A percentile compares a stretch with the other conserved stretches of the same genome.
Evolutionary conservation across 2,113 vertebrate genomes (phyloP).

Genomic region (Bostrychus sinensis): DNA sequence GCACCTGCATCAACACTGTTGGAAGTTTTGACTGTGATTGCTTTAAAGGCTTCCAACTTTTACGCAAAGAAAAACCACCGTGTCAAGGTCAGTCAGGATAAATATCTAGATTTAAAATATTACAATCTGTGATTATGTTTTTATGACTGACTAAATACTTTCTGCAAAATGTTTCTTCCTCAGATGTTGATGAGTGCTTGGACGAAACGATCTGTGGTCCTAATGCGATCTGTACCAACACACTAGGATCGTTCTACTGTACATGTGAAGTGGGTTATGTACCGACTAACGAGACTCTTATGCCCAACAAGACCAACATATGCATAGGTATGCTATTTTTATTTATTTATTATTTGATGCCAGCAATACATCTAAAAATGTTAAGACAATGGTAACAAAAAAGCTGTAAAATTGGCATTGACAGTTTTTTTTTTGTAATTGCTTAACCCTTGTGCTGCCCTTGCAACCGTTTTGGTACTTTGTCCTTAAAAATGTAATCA

Average conservation of each 20-base stretch:
- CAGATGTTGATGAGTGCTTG: slow-evolving; percentile 60
- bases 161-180: too few relatives aligned
- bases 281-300: background rate
- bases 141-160: background rate
- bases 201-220: slow-evolving; percentile 47
- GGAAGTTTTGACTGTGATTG: slow-evolving; percentile 50
- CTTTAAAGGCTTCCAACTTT: background rate
- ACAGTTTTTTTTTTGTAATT: too few relatives aligned
- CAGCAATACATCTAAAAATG: too few relatives aligned
- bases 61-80: background rate
- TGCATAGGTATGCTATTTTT: slow-evolving; percentile 44
- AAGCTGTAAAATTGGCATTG: too few relatives aligned
- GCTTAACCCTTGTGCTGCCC: too few relatives aligned
- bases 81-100: slow-evolving; percentile 52
- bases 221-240: slow-evolving; percentile 45
- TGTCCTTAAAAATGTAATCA: too few relatives aligned
- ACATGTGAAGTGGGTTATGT: slow-evolving; percentile 23
- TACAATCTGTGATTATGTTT: background rate
- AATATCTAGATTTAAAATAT: too few relatives aligned
- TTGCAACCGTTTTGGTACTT: too few relatives aligned
- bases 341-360: background rate
- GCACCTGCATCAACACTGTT: slow-evolving; percentile 27
- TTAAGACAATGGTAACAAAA: too few relatives aligned
- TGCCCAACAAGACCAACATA: slow-evolving; percentile 39
- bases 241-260: slow-evolving; percentile 34